phyloP scores from a whole-genome alignment of 2,888 invertebrate genomes.

The Vanessa cardui region DNA sequence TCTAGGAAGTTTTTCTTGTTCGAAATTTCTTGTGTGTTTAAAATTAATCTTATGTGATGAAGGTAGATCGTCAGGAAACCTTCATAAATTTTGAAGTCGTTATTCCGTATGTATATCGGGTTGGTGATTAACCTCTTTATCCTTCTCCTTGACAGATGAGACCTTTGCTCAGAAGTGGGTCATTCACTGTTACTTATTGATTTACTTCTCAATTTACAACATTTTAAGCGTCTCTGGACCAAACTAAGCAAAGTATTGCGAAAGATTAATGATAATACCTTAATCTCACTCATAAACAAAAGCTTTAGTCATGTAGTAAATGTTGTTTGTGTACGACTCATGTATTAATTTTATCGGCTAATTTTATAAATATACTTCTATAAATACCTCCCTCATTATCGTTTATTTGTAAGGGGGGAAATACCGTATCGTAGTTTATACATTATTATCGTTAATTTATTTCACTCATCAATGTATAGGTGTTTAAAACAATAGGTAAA shows the following conservation, averaged over 20 bases:
- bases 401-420: background rate
- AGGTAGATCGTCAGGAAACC: too few species aligned
- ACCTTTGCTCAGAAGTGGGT: too few species aligned
- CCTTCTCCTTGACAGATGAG: too few species aligned
- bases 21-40: too few species aligned
- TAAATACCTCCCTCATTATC: background rate
- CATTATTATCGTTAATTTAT: background rate
- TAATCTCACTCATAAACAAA: conserved; percentile 11
- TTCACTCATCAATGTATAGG: background rate
- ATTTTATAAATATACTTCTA: conserved; percentile 2
- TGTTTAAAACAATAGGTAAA: too few species aligned
- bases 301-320: background rate
- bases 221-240: background rate
- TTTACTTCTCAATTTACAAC: background rate
- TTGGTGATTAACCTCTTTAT: too few species aligned
- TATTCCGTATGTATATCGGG: too few species aligned
- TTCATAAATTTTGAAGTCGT: too few species aligned
- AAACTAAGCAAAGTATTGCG: background rate
- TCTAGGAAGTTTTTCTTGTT: too few species aligned
- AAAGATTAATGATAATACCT: conserved; percentile 1
- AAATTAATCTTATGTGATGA: too few species aligned
- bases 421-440: background rate
- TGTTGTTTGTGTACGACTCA: background rate
- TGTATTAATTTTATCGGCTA: conserved; percentile 6
- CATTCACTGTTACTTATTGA: too few species aligned